Base-by-base conservation (phyloP, 2,797 vertebrate species). In the Crocidura indochinensis region DNA sequence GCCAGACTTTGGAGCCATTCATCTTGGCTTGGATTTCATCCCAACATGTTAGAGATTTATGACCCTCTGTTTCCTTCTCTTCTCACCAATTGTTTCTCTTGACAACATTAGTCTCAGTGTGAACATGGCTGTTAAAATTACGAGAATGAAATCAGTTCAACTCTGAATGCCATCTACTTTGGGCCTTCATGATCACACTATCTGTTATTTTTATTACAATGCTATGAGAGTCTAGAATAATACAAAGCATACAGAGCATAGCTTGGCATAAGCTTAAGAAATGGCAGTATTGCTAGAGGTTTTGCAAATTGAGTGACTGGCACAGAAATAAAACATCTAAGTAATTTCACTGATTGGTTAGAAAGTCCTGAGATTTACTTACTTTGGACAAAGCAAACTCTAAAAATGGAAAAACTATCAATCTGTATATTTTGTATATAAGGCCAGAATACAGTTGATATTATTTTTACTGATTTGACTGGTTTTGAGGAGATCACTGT, bases 281-380 rank as follows among this genome's bases (percentile, higher is more conserved):
- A 79, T 90, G 69, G 51, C 86, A 91, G 44, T 67, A 65, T 71
- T 77, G 56, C 73, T 85, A 71, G 60, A n/a, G n/a, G 51, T 2
- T 31, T 78, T 86, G 88, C 86, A 31, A 75, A 82, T 83, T 78
- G 64, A 75, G 24, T 56, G 78, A 74, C 47, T 83, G 91, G 76
- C 86, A 22, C n/a, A 88, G 49, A 94, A 95, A 69, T 93, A 78
- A 73, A 76, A 60, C 84, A 91, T 95, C 72, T 29, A 91, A 88
- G 84, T 68, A 85, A 72, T 91, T 94, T 95, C 26, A 67, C 46
- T 84, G 85, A 75, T 31, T 73, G 75, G 46, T 44, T 78, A 92
- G 80, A 82, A 90, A 95, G 11, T 68, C 73, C 11, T 49, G 67
- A 81, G 60, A 82, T 79, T 84, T 68, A 74, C 80, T 91, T 92